phyloP scores from a whole-genome alignment of 2,113 vertebrate species.

The Microtus richardsoni region DNA sequence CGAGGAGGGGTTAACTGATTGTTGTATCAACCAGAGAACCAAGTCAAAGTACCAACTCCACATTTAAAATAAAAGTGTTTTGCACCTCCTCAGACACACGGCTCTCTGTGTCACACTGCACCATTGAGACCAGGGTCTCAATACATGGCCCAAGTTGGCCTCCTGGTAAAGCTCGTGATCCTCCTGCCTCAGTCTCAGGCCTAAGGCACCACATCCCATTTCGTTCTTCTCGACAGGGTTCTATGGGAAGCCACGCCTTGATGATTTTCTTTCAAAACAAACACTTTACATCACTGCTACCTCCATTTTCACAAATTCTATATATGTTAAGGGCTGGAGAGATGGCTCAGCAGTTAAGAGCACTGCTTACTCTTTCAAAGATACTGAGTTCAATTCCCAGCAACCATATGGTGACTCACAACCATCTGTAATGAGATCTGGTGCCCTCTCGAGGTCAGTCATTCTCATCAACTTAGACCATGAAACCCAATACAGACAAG shows the following conservation, averaged over 20 bases:
- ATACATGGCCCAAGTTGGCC: neutral
- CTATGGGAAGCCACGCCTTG: neutral
- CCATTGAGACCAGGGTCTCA: neutral
- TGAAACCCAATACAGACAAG: too few relatives aligned
- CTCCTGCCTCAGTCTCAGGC: neutral
- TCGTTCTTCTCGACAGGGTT: neutral
- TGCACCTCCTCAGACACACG: neutral
- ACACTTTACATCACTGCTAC: neutral
- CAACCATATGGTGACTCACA: too few relatives aligned
- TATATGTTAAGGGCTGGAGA: neutral
- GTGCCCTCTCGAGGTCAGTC: too few relatives aligned
- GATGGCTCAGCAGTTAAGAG: too few relatives aligned
- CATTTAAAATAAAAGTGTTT: neutral
- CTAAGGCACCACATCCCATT: neutral
- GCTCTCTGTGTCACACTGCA: neutral
- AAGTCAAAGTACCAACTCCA: neutral
- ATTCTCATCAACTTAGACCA: too few relatives aligned
- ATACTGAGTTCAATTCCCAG: too few relatives aligned
- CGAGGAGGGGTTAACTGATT: neutral
- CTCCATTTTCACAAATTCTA: conserved; percentile 5
- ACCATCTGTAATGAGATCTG: too few relatives aligned
- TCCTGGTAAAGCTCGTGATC: neutral
- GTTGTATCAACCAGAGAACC: neutral
- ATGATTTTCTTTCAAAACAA: conserved; percentile 47
- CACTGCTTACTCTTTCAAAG: too few relatives aligned